These are phyloP conservation scores for Corythaixoides concolor DNA, from an alignment of 2,113 vertebrate species.

Conservation along the genomic window DNA sequence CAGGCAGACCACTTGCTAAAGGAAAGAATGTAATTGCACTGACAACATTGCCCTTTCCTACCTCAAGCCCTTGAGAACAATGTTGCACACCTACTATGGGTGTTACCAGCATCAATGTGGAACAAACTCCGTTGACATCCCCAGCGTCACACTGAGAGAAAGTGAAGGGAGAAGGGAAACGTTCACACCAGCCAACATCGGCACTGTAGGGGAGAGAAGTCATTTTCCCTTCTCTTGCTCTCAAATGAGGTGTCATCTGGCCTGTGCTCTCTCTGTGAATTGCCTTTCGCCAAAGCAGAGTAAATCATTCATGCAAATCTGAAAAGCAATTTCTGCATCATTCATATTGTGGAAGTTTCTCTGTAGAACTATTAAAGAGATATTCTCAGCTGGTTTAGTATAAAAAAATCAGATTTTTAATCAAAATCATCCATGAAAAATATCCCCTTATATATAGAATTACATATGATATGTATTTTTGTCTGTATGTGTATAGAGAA, in stretches of 20 bases:
- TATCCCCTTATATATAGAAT: not conserved
- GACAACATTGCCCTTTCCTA: not conserved
- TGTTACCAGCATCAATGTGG: not conserved
- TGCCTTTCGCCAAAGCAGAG: slow-evolving; percentile 34
- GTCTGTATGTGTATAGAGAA: fast-evolving
- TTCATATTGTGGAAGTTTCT: slow-evolving; percentile 27
- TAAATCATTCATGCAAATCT: slow-evolving; percentile 40
- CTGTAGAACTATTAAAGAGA: not conserved
- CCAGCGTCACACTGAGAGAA: not conserved
- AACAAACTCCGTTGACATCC: not conserved
- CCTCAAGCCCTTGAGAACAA: not conserved
- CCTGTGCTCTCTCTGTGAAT: not conserved
- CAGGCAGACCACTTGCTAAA: not conserved
- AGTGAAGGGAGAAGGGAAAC: not conserved
- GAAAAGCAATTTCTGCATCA: slow-evolving; percentile 49
- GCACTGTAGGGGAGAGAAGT: not conserved
- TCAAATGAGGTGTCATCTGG: slow-evolving; percentile 8
- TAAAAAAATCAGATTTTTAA: slow-evolving; percentile 20
- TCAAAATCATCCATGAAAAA: not conserved
- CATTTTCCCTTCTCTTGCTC: not conserved
- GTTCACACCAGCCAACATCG: not conserved
- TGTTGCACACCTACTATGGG: not conserved
- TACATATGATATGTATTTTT: not conserved
- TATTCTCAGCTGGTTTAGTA: not conserved
- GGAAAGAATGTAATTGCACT: not conserved